These are phyloP conservation scores for Saguinus imperator DNA, from an alignment of 2,113 vertebrate species.

Conservation along the genomic window DNA sequence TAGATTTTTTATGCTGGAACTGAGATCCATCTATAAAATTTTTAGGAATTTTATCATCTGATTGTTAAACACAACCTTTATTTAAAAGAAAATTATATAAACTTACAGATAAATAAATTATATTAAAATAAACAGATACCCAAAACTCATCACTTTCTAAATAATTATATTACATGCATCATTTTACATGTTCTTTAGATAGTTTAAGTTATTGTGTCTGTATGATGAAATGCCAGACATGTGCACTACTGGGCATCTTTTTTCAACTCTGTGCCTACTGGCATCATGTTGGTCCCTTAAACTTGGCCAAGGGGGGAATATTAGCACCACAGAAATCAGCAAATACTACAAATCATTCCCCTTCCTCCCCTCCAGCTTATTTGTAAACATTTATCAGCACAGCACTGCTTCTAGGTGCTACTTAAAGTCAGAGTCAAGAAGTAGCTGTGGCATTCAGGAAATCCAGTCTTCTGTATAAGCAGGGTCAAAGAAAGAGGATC, in stretches of 20 bases:
- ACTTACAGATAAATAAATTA: not conserved
- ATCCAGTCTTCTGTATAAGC: not conserved
- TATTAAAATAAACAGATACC: not conserved
- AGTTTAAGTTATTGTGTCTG: not conserved
- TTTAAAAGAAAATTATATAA: not conserved
- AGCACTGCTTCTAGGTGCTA: not conserved
- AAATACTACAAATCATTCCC: not conserved
- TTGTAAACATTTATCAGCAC: not conserved
- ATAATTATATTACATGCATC: not conserved
- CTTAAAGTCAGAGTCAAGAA: not conserved
- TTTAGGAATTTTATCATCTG: not conserved
- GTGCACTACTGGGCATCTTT: not conserved
- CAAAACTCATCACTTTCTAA: not conserved
- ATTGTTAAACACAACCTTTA: not conserved
- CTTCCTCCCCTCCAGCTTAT: rapidly evolving
- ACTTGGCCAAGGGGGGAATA: not conserved
- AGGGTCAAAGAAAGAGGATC: not conserved
- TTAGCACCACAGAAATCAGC: not conserved
- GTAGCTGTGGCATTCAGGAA: not conserved
- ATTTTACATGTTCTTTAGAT: not conserved
- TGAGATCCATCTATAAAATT: not conserved
- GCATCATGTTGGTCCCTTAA: not conserved
- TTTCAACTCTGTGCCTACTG: not conserved
- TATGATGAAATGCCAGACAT: rapidly evolving
- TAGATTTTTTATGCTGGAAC: not conserved